A percentile compares a stretch with the other conserved stretches of the same genome.
phyloP scores from a whole-genome alignment of 2,113 vertebrate genomes.

The Bagarius yarrelli region DNA sequence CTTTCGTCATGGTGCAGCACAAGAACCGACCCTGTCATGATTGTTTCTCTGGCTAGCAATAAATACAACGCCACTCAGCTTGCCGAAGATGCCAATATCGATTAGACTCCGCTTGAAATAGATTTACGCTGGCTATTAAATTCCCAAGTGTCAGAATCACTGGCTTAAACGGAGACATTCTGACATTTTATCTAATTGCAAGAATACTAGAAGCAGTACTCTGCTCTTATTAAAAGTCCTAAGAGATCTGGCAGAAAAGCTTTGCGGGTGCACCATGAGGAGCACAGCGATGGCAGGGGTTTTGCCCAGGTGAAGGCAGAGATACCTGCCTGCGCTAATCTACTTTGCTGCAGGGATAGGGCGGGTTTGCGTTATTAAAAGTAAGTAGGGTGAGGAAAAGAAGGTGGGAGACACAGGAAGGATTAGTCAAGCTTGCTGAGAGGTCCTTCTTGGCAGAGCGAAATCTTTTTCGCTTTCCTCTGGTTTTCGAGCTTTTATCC shows the following conservation, averaged over 20 bases:
- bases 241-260: slow-evolving; percentile 39
- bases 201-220: slow-evolving; percentile 25
- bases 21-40: not conserved
- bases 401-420: not conserved
- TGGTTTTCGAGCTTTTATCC: slow-evolving; percentile 21
- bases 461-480: slow-evolving; percentile 33
- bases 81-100: not conserved
- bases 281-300: slow-evolving; percentile 44
- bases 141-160: slow-evolving; percentile 14
- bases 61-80: not conserved
- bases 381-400: not conserved
- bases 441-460: slow-evolving; percentile 40
- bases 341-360: slow-evolving; percentile 44
- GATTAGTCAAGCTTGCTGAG: slow-evolving; percentile 50
- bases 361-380: slow-evolving; percentile 52
- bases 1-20: not conserved
- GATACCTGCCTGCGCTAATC: slow-evolving; percentile 39
- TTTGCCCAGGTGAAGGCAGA: slow-evolving; percentile 30
- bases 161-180: not conserved
- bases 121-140: slow-evolving; percentile 14
- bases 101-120: not conserved
- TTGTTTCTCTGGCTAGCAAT: not conserved
- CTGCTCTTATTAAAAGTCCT: slow-evolving; percentile 36
- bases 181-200: slow-evolving; percentile 33
- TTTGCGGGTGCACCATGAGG: slow-evolving; percentile 20